phyloP scores from a whole-genome alignment of 2,888 invertebrate species.

The Volucella bombylans region DNA sequence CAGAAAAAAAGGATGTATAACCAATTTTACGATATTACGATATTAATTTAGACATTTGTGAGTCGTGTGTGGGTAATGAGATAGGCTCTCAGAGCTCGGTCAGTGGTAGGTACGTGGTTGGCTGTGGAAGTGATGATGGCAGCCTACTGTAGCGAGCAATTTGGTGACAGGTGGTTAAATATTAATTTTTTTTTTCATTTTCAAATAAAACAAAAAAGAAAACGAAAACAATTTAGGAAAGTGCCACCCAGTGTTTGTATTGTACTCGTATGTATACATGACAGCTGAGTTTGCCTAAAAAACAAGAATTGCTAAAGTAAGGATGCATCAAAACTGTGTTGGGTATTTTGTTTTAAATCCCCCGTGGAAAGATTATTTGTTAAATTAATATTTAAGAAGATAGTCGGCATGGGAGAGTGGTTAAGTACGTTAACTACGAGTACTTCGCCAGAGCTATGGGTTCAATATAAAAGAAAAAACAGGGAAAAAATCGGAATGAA shows the following conservation, averaged over 20 bases:
- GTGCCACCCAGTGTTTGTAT: conserved; percentile 6
- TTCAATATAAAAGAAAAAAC: no score
- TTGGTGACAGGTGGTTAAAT: conserved; percentile 72
- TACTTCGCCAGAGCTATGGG: no score
- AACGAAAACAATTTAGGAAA: conserved; percentile 7
- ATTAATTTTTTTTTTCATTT: conserved; percentile 38
- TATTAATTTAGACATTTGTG: conserved; percentile 70
- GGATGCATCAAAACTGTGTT: no score
- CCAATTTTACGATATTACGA: conserved; percentile 63
- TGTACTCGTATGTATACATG: neutral
- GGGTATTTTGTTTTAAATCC: no score
- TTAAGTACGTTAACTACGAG: no score
- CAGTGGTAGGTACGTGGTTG: neutral
- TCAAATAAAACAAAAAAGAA: neutral
- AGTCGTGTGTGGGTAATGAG: conserved; percentile 60
- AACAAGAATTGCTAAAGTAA: no score
- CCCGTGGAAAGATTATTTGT: no score
- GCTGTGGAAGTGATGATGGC: conserved; percentile 62
- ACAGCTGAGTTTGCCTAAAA: neutral
- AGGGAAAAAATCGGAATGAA: no score
- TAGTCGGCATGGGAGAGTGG: no score
- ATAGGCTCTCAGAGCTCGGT: conserved; percentile 23
- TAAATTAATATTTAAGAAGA: no score
- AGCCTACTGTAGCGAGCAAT: conserved; percentile 53
- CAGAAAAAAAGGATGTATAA: conserved; percentile 17